These are phyloP conservation scores for Corythoichthys haematopterus DNA, from an alignment of 2,113 vertebrate genomes.

Conservation along the genomic window DNA sequence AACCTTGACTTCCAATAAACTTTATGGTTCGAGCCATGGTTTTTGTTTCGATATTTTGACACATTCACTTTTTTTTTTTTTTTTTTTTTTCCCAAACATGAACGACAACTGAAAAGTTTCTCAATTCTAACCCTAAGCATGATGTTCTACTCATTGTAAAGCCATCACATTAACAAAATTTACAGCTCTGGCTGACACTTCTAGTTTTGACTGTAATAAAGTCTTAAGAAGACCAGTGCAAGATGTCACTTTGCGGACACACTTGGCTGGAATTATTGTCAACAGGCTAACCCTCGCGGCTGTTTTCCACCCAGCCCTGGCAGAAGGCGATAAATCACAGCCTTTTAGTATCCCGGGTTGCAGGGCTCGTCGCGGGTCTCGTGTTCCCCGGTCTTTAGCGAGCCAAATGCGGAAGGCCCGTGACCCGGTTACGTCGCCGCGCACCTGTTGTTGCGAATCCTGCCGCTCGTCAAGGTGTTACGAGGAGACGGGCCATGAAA, in stretches of 20 bases:
- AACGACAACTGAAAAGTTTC: background rate
- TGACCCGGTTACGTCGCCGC: slow-evolving; percentile 56
- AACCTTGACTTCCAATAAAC: too few relatives aligned
- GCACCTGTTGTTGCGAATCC: slow-evolving; percentile 71
- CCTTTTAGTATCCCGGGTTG: slow-evolving; percentile 66
- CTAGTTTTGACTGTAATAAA: slow-evolving; percentile 38
- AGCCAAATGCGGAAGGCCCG: slow-evolving; percentile 71
- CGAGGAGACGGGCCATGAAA: slow-evolving; percentile 26
- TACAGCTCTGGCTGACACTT: slow-evolving; percentile 33
- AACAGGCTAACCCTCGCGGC: slow-evolving; percentile 45
- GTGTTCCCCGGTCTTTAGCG: slow-evolving; percentile 74
- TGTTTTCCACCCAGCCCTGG: slow-evolving; percentile 64
- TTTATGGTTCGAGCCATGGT: background rate
- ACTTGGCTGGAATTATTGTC: slow-evolving; percentile 59
- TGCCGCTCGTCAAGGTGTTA: slow-evolving; percentile 37
- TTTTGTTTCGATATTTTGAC: background rate
- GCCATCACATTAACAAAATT: slow-evolving; percentile 21
- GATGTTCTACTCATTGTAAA: background rate
- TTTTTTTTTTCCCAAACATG: background rate
- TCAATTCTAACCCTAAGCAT: background rate
- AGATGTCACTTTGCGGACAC: slow-evolving; percentile 55
- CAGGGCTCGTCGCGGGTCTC: slow-evolving; percentile 62
- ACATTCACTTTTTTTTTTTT: background rate
- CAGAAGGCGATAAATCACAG: slow-evolving; percentile 71
- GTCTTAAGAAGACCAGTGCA: slow-evolving; percentile 29